These are phyloP conservation scores for Apodemus sylvaticus DNA, from an alignment of 2,113 vertebrate species.

Conservation along the genomic window DNA sequence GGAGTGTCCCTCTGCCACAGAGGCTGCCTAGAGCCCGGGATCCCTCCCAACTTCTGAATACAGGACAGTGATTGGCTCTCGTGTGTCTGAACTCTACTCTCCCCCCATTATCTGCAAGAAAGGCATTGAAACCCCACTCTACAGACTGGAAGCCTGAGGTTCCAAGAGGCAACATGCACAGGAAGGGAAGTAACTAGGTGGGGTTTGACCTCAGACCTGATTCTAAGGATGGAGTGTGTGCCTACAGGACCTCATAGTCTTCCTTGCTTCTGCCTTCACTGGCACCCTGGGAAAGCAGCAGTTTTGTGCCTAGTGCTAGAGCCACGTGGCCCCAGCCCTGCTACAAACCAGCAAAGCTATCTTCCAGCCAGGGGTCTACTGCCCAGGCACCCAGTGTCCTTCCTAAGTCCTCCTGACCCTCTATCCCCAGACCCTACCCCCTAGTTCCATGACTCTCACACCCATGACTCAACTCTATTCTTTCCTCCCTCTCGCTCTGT, in stretches of 20 bases:
- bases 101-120: background rate
- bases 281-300: background rate
- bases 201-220: background rate
- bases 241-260: background rate
- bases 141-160: conserved; percentile 17
- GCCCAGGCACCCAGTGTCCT: background rate
- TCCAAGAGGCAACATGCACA: background rate
- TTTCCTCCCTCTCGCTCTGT: background rate
- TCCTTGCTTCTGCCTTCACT: background rate
- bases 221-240: background rate
- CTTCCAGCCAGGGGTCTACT: background rate
- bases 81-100: background rate
- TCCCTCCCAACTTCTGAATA: background rate
- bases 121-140: background rate
- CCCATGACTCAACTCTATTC: background rate
- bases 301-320: background rate
- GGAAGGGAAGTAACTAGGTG: background rate
- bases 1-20: background rate
- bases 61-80: background rate
- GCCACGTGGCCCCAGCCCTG: background rate
- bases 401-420: background rate
- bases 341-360: background rate
- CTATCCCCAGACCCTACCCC: background rate
- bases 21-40: background rate
- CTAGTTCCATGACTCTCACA: background rate